Conservation (phyloP, 1,140 invertebrate species). For the Anagrus nilaparvatae region DNA sequence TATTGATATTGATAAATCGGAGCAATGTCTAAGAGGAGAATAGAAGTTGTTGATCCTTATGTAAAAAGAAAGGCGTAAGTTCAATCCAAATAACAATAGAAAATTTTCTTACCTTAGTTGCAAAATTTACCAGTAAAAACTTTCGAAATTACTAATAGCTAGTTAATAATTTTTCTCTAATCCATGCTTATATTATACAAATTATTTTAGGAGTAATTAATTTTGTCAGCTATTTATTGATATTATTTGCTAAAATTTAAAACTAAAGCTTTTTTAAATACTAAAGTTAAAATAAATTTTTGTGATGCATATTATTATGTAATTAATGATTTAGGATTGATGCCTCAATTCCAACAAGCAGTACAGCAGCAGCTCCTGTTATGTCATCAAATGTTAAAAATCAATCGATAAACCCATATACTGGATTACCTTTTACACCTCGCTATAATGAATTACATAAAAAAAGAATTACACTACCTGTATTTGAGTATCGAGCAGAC, state of each 20-base stretch:
- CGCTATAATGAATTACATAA: constrained; percentile 75
- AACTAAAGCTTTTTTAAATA: background rate
- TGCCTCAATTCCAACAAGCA: constrained; percentile 30
- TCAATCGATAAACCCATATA: constrained; percentile 59
- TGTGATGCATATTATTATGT: constrained; percentile 14
- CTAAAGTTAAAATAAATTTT: constrained; percentile 4
- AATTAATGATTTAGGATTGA: constrained; percentile 27
- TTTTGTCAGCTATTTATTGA: background rate
- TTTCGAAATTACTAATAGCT: background rate
- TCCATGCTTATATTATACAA: background rate
- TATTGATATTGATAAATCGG: constrained; percentile 3
- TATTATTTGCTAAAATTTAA: background rate
- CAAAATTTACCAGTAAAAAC: background rate
- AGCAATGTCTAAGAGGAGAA: constrained; percentile 69
- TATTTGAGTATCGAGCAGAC: constrained; percentile 95
- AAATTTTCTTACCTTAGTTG: constrained; percentile 3
- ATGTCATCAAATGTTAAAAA: constrained; percentile 34
- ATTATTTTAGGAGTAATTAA: background rate
- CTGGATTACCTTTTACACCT: constrained; percentile 64
- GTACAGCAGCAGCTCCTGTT: constrained; percentile 28
- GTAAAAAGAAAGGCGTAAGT: constrained; percentile 64
- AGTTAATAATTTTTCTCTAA: background rate
- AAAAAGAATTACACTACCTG: constrained; percentile 86
- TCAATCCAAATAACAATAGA: background rate
- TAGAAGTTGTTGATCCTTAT: constrained; percentile 74